Base-by-base conservation (phyloP, 2,113 vertebrate genomes). In the Alligator sinensis region DNA sequence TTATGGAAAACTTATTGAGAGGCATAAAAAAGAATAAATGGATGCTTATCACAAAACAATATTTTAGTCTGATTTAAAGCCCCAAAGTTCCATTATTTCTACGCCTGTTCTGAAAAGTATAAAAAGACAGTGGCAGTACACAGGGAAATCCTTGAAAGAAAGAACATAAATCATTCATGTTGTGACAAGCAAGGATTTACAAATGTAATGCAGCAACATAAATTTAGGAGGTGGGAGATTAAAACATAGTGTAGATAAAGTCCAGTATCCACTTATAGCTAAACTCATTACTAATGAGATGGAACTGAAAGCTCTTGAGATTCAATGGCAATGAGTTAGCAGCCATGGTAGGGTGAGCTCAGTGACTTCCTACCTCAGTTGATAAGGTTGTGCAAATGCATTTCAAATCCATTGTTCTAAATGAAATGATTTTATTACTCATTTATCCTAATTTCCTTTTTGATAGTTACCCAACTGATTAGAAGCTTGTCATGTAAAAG, bases 181-280 rank as follows among this genome's bases (percentile, higher is more conserved):
- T 55, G 11, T 63, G 91, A 86, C 93, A 92, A 86, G 66, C 55
- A 57, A 87, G 80, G 63, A 92, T 93, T 91, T 96, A 88, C 27
- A 89, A 72, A 74, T 59, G 5, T 81, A 68, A 79, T 9, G 28
- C 72, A 38, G 80, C 55, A 18, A 24, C 87, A 88, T 59, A 91
- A 94, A 97, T 93, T 93, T 58, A 84, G 64, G 77, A 84, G 79
- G 25, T 30, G 68, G 78, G 78, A 94, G 88, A 96, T 95, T 95
- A 94, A 96, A 95, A 68, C 54, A 38, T 55, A 47, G 62, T 25
- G 47, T 66, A 28, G 60, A 85, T n/a, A 2, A 90, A 92, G 83
- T 77, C 38, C 66, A 68, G 78, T 28, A 38, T 81, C 78, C 34
- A 15, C 28, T 54, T 47, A 15, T 11, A 86, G 38, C 55, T 75